Percentiles rank a stretch among this genome's conserved stretches.
phyloP scores from a whole-genome alignment of 2,888 invertebrate genomes.

The Pandemis corylana region DNA sequence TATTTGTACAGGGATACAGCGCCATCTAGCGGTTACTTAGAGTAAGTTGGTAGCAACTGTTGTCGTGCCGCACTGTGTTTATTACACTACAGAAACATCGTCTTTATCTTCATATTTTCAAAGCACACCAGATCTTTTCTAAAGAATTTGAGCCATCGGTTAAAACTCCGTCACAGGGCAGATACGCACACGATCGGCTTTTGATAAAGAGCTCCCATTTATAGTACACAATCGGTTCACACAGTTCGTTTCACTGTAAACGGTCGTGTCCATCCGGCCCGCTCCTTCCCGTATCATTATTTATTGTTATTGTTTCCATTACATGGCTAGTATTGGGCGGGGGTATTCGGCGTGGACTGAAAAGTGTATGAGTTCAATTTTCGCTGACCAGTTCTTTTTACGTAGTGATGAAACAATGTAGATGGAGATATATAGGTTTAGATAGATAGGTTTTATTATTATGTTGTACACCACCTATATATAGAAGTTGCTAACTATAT shows the following conservation, averaged over 20 bases:
- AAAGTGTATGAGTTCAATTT: conserved; percentile 10
- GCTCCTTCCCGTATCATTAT: conserved; percentile 65
- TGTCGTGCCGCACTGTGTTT: too few relatives aligned
- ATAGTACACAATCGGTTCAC: conserved; percentile 43
- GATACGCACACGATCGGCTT: conserved; percentile 35
- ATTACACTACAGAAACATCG: neutral
- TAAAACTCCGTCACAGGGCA: conserved; percentile 23
- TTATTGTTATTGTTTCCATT: conserved; percentile 74
- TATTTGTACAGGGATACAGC: too few relatives aligned
- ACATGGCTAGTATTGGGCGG: conserved; percentile 50
- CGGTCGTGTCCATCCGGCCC: conserved; percentile 48
- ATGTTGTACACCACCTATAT: too few relatives aligned
- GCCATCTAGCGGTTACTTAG: too few relatives aligned
- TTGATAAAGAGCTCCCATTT: conserved; percentile 40
- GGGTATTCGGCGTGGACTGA: conserved; percentile 27
- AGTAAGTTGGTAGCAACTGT: too few relatives aligned
- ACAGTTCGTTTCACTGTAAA: conserved; percentile 51
- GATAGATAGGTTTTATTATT: too few relatives aligned
- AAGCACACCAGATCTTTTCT: neutral
- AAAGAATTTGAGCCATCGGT: conserved; percentile 32
- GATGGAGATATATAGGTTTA: neutral
- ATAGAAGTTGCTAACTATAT: too few relatives aligned
- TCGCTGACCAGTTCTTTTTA: neutral
- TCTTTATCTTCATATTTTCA: neutral
- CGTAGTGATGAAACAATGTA: neutral